Evolutionary conservation across 2,113 vertebrate species (phyloP), one percentile per base, ranked within the genome.

Genomic region (Paramisgurnus dabryanus): DNA sequence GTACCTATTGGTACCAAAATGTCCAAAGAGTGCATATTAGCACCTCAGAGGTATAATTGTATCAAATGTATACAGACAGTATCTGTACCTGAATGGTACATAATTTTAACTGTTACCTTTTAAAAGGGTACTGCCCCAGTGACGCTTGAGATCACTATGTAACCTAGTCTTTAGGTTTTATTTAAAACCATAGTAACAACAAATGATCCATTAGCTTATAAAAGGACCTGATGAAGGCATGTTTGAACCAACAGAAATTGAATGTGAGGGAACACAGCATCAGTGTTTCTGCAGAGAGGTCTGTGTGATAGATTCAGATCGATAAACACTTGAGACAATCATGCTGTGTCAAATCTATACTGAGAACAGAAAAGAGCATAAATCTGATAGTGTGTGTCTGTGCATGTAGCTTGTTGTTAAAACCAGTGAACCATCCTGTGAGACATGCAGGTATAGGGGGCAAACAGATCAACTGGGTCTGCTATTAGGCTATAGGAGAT

Each of bases 281-380:
- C 39, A 43, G 34, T 70, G 27, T 12, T 7, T 72, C 8, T 66
- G 71, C 79, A 18, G 50, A 49, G 22, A 78, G 43, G 27, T 61
- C 58, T 53, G 4, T 43, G 65, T 60, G 57, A 47, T 50, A 39
- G 65, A 64, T 15, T 65, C 11, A 43, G 66, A 82, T 82, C 65
- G 72, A 85, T 85, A 66, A 82, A 79, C 65, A 65, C 75, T 67
- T 45, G 58, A 66, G 69, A 67, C n/a, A 78, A 77, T 53, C 75
- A 77, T 34, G 10, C 75, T 66, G 75, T 77, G 63, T 67, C n/a
- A 43, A 80, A 67, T 22, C 67, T 22, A 77, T n/a, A 55, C 60
- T 55, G 64, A 63, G 57, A 45, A 78, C 55, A 18, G 47, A 47
- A 76, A 53, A 55, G 65, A 45, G 77, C 45, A 15, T 34, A 58